A percentile compares a stretch with the other conserved stretches of the same genome.
Conservation (phyloP, 2,888 invertebrate genomes). For the Atrina japonica region DNA sequence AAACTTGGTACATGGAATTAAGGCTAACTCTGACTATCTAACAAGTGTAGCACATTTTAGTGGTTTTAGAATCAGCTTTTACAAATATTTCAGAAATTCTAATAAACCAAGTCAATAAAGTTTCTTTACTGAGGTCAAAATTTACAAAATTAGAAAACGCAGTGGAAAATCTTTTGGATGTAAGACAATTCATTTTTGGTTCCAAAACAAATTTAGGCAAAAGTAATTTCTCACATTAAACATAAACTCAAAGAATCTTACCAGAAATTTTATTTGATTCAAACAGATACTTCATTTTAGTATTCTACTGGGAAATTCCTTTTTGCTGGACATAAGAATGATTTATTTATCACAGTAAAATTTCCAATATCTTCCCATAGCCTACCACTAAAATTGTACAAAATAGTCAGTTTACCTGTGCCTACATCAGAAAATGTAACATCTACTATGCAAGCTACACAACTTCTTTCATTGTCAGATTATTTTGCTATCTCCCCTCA, state of each 20-base stretch:
- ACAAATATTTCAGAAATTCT: slow-evolving; percentile 5
- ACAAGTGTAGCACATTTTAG: slow-evolving; percentile 1
- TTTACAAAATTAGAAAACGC: slow-evolving; percentile 12
- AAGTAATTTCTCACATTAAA: not conserved
- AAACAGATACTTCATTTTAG: slow-evolving; percentile 14
- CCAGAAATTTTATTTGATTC: slow-evolving; percentile 13
- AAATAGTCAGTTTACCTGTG: slow-evolving; percentile 11
- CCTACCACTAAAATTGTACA: slow-evolving; percentile 13
- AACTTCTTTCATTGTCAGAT: slow-evolving; percentile 18
- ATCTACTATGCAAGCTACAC: slow-evolving; percentile 17
- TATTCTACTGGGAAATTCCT: slow-evolving; percentile 15
- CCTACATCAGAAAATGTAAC: slow-evolving; percentile 1
- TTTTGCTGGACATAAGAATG: slow-evolving; percentile 7
- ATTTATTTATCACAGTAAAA: slow-evolving; percentile 16
- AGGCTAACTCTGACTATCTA: slow-evolving; percentile 11
- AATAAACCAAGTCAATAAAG: not conserved
- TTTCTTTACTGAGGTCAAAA: not conserved
- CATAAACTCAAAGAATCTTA: slow-evolving; percentile 12
- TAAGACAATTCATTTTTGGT: slow-evolving; percentile 13
- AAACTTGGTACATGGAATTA: slow-evolving; percentile 14
- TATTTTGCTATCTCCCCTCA: slow-evolving; percentile 16
- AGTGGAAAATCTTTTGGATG: slow-evolving; percentile 10
- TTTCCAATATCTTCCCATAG: slow-evolving; percentile 20
- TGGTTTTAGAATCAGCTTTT: not conserved
- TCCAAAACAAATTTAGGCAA: slow-evolving; percentile 1